Evolutionary conservation across 2,113 vertebrate species (phyloP).

Genomic region (Plectropomus leopardus): DNA sequence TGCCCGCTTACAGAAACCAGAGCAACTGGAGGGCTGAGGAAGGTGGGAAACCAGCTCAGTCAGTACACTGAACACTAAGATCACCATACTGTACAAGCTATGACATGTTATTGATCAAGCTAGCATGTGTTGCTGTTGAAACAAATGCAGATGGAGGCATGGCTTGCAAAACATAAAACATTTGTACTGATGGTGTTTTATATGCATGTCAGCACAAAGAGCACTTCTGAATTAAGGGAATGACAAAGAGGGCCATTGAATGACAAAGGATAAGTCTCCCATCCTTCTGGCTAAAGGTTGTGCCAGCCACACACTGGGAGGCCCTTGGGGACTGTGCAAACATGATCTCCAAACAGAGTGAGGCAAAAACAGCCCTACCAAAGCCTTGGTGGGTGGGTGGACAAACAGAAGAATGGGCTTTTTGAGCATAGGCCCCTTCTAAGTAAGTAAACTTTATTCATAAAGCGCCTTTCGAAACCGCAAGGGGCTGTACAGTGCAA

Average conservation of each 20-base stretch:
- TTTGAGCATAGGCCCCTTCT: background rate
- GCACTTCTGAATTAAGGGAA: slow-evolving; percentile 29
- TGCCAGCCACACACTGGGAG: slow-evolving; percentile 51
- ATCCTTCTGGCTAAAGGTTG: slow-evolving; percentile 57
- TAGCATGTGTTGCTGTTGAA: background rate
- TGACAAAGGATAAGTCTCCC: slow-evolving; percentile 50
- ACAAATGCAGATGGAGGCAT: slow-evolving; percentile 1
- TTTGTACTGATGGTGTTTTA: slow-evolving; percentile 14
- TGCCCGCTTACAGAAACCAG: slow-evolving; percentile 66
- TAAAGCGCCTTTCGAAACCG: too few species aligned
- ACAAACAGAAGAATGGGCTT: slow-evolving; percentile 27
- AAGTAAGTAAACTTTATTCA: too few species aligned
- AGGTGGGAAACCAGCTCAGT: slow-evolving; percentile 44
- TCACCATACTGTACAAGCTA: slow-evolving; percentile 3
- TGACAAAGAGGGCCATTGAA: slow-evolving; percentile 53
- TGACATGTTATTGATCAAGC: background rate
- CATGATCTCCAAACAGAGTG: slow-evolving; percentile 53
- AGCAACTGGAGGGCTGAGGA: slow-evolving; percentile 69
- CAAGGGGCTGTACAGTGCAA: too few species aligned
- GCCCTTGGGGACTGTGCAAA: slow-evolving; percentile 43
- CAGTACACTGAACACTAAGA: slow-evolving; percentile 1
- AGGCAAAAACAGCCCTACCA: slow-evolving; percentile 13
- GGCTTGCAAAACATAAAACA: slow-evolving; percentile 21
- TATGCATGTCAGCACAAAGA: slow-evolving; percentile 10
- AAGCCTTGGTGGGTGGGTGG: background rate